Evolutionary conservation across 2,797 vertebrate species (phyloP).

Genomic region (Neostethus bicornis): DNA sequence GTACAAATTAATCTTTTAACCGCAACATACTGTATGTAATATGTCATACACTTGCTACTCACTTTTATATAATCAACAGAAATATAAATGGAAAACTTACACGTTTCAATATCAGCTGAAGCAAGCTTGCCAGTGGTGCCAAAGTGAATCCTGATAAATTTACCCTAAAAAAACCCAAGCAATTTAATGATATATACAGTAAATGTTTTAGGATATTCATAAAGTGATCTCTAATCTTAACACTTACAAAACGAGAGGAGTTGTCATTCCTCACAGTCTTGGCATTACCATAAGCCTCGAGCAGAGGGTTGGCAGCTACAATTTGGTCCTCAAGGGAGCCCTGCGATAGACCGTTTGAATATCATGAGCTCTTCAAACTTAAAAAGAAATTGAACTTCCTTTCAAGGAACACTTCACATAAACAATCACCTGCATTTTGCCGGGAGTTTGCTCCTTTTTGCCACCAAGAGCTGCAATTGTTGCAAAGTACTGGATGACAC

Average conservation of each 20-base stretch:
- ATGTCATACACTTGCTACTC: too few relatives aligned
- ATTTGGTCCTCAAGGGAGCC: constrained; percentile 76
- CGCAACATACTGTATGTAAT: too few relatives aligned
- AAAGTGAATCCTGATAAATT: constrained; percentile 80
- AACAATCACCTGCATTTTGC: constrained; percentile 53
- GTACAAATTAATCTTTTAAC: too few relatives aligned
- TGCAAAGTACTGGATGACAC: constrained; percentile 76
- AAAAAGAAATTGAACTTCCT: not conserved
- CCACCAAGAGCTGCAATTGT: constrained; percentile 51
- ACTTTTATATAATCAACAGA: too few relatives aligned
- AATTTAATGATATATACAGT: too few relatives aligned
- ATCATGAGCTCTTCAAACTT: not conserved
- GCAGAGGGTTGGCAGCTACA: constrained; percentile 73
- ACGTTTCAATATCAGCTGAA: constrained; percentile 89
- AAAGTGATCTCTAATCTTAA: too few relatives aligned
- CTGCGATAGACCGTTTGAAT: constrained; percentile 1
- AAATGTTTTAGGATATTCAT: too few relatives aligned
- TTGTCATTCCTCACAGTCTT: constrained; percentile 90
- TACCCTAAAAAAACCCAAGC: constrained; percentile 64
- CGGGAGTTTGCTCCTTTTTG: constrained; percentile 32
- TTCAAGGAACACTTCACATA: not conserved
- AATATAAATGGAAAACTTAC: too few relatives aligned
- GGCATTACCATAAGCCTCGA: constrained; percentile 84
- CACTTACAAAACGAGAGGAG: constrained; percentile 77
- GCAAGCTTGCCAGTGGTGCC: constrained; percentile 81